Evolutionary conservation across 2,113 vertebrate species (phyloP), one percentile per base, ranked within the genome.

Genomic region (Catharus fuscescens): DNA sequence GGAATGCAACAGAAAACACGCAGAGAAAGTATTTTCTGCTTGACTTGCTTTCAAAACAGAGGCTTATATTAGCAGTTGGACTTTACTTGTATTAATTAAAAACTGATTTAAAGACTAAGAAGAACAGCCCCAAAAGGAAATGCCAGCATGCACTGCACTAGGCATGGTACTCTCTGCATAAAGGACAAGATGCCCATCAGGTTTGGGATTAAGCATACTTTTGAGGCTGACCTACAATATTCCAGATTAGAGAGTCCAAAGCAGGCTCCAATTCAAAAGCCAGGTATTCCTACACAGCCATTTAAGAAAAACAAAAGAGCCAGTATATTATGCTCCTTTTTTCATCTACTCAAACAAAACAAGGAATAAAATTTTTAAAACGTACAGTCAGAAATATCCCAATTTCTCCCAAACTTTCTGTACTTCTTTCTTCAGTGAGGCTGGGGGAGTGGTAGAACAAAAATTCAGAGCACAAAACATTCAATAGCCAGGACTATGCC

Each of bases 351-450:
- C 24, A n/a, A 54, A 73, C 38, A 59, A 60, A 76, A 44, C 7
- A 44, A 80, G 6, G 11, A 67, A 72, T 1, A 21, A 14, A 34
- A 7, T 5, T 6, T 7, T 8, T 57, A 12, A 67, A 64, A 59
- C 0, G 0, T 18, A 18, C 24, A 13, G 8, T 15, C 4, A 25
- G 60, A 48, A 83, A 42, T 11, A 50, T 2, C 29, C 25, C 0
- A 0, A 12, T 56, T 47, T 79, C 18, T 60, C n/a, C 24, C 26
- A 32, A 47, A 54, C 14, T 38, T 38, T 64, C 18, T 38, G 28
- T 18, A n/a, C n/a, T 32, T 42, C 25, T 61, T 54, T 65, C 34
- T 70, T 88, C 42, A 65, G 34, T 5, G 6, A 3, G 4, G 28
- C 25, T 21, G 3, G 4, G 6, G 3, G 2, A 28, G 6, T 10